phyloP scores from a whole-genome alignment of 2,888 invertebrate genomes.

The Parnassius glacialis region DNA sequence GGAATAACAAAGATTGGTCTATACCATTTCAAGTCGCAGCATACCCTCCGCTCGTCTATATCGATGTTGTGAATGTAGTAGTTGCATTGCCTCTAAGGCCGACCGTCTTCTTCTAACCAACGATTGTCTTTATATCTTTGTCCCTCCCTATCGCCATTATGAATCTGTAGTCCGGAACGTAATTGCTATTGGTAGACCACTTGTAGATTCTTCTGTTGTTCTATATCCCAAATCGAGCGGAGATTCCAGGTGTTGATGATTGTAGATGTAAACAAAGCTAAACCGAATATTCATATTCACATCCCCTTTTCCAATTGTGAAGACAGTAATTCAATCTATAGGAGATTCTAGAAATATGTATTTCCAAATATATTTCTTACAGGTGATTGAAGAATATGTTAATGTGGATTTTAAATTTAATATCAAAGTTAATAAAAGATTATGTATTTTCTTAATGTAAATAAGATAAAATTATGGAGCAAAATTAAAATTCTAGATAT shows the following conservation, averaged over 20 bases:
- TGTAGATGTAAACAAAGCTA: slow-evolving; percentile 51
- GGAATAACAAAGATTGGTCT: slow-evolving; percentile 41
- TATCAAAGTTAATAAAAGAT: no score
- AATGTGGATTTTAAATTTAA: no score
- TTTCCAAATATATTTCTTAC: not conserved
- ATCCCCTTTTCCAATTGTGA: not conserved
- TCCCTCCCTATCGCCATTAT: slow-evolving; percentile 65
- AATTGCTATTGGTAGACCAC: slow-evolving; percentile 73
- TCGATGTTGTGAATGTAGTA: slow-evolving; percentile 80
- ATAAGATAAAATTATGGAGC: no score
- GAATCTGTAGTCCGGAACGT: slow-evolving; percentile 62
- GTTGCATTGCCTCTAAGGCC: slow-evolving; percentile 75
- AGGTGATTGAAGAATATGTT: no score
- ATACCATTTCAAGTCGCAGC: slow-evolving; percentile 75
- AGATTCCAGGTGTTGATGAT: slow-evolving; percentile 71
- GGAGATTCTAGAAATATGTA: not conserved
- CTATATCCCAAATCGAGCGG: slow-evolving; percentile 70
- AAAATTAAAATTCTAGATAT: no score
- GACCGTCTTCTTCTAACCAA: slow-evolving; percentile 67
- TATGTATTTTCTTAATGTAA: no score
- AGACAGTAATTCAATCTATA: not conserved
- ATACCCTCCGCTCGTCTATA: slow-evolving; percentile 69
- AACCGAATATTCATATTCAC: slow-evolving; percentile 44
- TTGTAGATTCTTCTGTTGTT: slow-evolving; percentile 76
- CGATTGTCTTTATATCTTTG: slow-evolving; percentile 65